Evolutionary conservation across 2,888 invertebrate species (phyloP).

Genomic region (Sesamia inferens): DNA sequence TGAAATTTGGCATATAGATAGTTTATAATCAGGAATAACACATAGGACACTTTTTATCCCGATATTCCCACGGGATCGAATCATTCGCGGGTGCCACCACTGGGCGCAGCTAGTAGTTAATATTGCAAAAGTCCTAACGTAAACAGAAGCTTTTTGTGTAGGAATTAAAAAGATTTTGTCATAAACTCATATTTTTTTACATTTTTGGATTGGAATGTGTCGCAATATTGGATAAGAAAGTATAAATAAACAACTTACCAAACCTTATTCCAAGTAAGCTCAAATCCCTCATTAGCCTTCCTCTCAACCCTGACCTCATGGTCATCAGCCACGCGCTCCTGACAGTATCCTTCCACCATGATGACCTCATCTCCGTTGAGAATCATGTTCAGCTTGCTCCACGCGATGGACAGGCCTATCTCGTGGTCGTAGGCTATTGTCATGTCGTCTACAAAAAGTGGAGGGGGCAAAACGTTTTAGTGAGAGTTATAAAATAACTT

Average conservation of each 20-base stretch:
- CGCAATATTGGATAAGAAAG: background rate
- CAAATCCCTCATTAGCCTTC: constrained; percentile 93
- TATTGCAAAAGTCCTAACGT: too few species aligned
- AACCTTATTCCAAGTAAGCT: constrained; percentile 92
- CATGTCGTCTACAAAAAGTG: constrained; percentile 79
- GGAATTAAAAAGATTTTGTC: too few species aligned
- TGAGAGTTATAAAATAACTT: background rate
- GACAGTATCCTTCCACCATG: constrained; percentile 92
- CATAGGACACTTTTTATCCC: too few species aligned
- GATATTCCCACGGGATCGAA: too few species aligned
- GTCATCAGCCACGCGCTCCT: constrained; percentile 91
- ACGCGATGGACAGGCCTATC: constrained; percentile 80
- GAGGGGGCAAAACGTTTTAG: background rate
- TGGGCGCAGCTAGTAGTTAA: too few species aligned
- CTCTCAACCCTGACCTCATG: constrained; percentile 93
- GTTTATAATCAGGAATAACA: too few species aligned
- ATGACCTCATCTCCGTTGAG: constrained; percentile 94
- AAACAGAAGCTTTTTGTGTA: too few species aligned
- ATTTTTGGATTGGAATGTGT: too few species aligned
- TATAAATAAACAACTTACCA: constrained; percentile 84
- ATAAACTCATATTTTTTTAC: too few species aligned
- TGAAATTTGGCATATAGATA: too few species aligned
- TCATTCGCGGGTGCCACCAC: too few species aligned
- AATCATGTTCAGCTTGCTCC: constrained; percentile 87
- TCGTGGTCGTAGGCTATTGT: constrained; percentile 81